Evolutionary conservation across 2,888 invertebrate species (phyloP), one percentile per base, ranked within the genome.

Genomic region (Podabrus alpinus): DNA sequence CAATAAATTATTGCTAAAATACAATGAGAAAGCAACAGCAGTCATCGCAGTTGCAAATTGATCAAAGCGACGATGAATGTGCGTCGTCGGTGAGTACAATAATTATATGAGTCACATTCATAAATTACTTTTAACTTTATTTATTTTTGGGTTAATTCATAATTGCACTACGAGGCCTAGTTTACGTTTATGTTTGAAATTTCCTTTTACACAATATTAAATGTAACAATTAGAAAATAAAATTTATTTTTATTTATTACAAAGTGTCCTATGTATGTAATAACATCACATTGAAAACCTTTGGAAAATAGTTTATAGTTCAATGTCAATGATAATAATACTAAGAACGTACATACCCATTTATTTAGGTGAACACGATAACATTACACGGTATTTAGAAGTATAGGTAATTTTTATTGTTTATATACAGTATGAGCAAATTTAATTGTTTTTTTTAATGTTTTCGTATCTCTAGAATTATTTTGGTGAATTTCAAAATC

Each of bases 21-120:
- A 75, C 19, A 16, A 77, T 77, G 77, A 72, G 77, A 62, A 77
- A 77, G 68, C 62, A 64, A 21, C 77, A 77, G 66, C 77, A 77
- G 69, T 84, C 84, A 73, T 81, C 84, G 73, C 85, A 85, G 75
- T 81, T 85, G 73, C 86, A 86, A 77, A 83, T 85, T 73, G 87
- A 88, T 75, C 86, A 88, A 79, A 89, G 88, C 81, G 90, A 90
- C 79, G 90, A 90, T 82, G 90, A 90, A 80, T 87, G 89, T 80
- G 89, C 89, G 81, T 88, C 89, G 79, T 88, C 89, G 87, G 90
- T 90, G 87, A 85, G 87, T 80, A 69, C 74, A 75, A 71, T 66
- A 15, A 15, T 15, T 19, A 9, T 13, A 67, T 75, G 73, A 75
- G 21, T 75, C 73, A 70, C 62, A 64, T 16, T 17, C 69, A 61